Evolutionary conservation across 1,140 invertebrate species (phyloP).

Genomic region (Chrysomallon squamiferum): DNA sequence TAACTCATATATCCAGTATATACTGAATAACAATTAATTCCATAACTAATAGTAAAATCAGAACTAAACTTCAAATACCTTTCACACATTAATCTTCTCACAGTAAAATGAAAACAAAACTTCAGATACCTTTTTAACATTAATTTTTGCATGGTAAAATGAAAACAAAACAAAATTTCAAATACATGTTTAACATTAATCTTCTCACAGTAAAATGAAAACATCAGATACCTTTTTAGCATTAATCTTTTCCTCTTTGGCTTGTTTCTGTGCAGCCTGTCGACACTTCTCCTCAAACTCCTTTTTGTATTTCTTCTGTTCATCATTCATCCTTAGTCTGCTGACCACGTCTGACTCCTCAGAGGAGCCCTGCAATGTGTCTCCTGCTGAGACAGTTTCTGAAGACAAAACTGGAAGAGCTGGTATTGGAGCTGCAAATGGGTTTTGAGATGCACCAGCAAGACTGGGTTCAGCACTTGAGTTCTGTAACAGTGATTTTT

Average conservation of each 20-base stretch:
- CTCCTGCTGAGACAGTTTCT: neutral
- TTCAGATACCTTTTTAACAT: slow-evolving; percentile 41
- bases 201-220: no score
- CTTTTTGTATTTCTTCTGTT: slow-evolving; percentile 40
- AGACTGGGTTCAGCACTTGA: neutral
- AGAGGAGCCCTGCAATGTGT: slow-evolving; percentile 3
- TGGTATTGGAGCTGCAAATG: slow-evolving; percentile 20
- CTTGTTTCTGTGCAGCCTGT: slow-evolving; percentile 42
- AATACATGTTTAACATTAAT: no score
- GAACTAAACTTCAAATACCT: no score
- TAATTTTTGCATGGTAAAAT: slow-evolving; percentile 50
- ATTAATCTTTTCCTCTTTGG: slow-evolving; percentile 40
- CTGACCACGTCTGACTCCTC: slow-evolving; percentile 47
- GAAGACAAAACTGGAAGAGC: neutral
- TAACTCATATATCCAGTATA: no score
- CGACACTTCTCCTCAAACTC: slow-evolving; percentile 49
- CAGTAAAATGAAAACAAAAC: no score
- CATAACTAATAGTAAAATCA: no score
- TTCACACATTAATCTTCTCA: no score
- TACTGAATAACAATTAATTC: no score
- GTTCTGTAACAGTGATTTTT: no score
- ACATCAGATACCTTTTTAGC: slow-evolving; percentile 38
- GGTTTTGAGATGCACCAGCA: slow-evolving; percentile 12
- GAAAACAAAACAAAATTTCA: no score
- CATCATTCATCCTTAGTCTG: slow-evolving; percentile 43